phyloP scores from a whole-genome alignment of 2,113 vertebrate species.

The Sphyrna mokarran region DNA sequence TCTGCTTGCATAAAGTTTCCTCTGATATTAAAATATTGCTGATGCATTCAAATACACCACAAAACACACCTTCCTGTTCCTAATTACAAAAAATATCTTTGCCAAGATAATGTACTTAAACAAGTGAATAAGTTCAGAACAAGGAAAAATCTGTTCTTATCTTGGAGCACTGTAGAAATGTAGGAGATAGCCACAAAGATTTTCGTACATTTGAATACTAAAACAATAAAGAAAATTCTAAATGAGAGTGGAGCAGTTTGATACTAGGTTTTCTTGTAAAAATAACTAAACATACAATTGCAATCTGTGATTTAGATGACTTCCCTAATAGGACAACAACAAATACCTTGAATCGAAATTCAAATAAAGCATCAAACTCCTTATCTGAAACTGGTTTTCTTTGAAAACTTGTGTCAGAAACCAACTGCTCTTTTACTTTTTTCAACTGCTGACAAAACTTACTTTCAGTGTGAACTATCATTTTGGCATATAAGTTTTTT shows the following conservation, averaged over 20 bases:
- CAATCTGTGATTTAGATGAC: background rate
- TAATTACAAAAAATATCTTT: constrained; percentile 13
- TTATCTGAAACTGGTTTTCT: background rate
- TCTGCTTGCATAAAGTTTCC: constrained; percentile 28
- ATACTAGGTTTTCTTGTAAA: background rate
- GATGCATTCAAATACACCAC: constrained; percentile 7
- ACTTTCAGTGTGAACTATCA: background rate
- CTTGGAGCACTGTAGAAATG: background rate
- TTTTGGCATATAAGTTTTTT: background rate
- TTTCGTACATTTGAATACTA: background rate
- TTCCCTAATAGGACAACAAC: background rate
- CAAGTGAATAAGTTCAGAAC: background rate
- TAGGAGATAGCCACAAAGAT: background rate
- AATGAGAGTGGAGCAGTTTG: background rate
- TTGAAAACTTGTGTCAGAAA: constrained; percentile 6
- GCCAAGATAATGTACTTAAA: constrained; percentile 30
- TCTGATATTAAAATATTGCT: constrained; percentile 31
- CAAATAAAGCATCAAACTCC: background rate
- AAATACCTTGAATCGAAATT: background rate
- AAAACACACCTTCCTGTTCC: constrained; percentile 33
- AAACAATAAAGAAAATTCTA: background rate
- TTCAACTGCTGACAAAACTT: background rate
- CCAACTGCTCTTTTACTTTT: background rate
- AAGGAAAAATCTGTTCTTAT: background rate
- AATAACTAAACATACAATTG: background rate